Base-by-base conservation (phyloP, 1,140 invertebrate species). In the Drosophila quadrilineata region DNA sequence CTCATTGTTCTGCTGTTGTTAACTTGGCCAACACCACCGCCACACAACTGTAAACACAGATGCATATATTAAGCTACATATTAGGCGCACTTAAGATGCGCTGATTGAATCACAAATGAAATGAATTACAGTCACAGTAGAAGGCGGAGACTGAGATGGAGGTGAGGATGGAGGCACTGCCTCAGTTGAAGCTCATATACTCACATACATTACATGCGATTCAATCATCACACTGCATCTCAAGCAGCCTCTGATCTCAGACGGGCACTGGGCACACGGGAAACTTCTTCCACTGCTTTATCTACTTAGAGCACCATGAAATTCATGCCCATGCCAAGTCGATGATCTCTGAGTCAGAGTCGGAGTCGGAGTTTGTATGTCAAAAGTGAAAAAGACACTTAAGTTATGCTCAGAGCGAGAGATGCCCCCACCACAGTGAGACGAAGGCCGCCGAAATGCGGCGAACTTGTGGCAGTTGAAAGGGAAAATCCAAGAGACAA, bases 351-450 rank as follows among this genome's bases (percentile, higher is more conserved):
- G 63, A 74, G 21, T 53, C 40, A 12, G 36, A 43, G 22, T 14
- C n/a, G 3, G 3, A 38, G 6, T 22, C 5, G 17, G 12, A 14
- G 53, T 57, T 57, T 58, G 80, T 85, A 85, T 85, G 80, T 72
- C 80, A 79, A 85, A 85, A 79, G 71, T 85, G 62, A 85, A 65
- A 67, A 35, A 56, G 57, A 33, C 38, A 48, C 59, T 50, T 43
- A 69, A 24, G 14, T n/a, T n/a, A n/a, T n/a, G n/a, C n/a, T n/a
- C 45, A 28, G 33, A 45, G 41, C 43, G 12, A 29, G 10, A 56
- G 43, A 64, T 48, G 28, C 35, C n/a, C n/a, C n/a, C n/a, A n/a
- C n/a, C n/a, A 16, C 24, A 31, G 41, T 10, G 35, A 5, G 29
- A 53, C 29, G 68, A 71, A 66, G 62, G 62, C 67, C 60, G 65